These are phyloP conservation scores for Maccullochella peelii DNA, from an alignment of 2,113 vertebrate genomes.

Conservation along the genomic window DNA sequence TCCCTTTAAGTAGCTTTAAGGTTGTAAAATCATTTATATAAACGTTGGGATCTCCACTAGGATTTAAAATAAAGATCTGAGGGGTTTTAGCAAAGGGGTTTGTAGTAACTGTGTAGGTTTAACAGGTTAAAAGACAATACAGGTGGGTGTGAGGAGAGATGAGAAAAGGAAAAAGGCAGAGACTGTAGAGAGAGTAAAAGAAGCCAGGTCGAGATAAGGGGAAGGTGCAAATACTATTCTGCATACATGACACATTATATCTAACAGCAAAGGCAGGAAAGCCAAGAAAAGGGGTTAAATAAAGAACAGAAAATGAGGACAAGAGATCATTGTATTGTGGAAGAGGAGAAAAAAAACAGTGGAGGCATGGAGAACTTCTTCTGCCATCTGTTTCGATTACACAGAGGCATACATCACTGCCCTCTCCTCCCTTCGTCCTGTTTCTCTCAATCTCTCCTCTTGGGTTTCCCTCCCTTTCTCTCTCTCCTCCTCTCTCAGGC, in stretches of 20 bases:
- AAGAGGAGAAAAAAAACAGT: not conserved
- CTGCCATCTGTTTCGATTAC: constrained; percentile 6
- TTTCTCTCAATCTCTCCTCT: not conserved
- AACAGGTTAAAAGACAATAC: not conserved
- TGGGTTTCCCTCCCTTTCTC: not conserved
- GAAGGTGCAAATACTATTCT: not conserved
- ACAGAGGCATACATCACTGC: constrained; percentile 23
- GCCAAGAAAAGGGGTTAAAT: not conserved
- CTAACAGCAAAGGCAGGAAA: not conserved
- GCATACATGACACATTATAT: not conserved
- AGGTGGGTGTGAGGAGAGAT: not conserved
- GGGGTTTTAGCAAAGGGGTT: not conserved
- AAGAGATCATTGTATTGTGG: not conserved
- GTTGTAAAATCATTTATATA: too few relatives aligned
- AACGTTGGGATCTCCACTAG: too few relatives aligned
- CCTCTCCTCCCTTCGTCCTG: constrained; percentile 14
- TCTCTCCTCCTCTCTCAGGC: not conserved
- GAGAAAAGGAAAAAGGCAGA: too few relatives aligned
- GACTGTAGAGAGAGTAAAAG: not conserved
- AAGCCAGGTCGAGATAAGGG: not conserved
- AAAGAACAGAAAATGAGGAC: not conserved
- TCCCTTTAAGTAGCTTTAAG: too few relatives aligned
- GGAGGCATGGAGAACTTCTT: constrained; percentile 9
- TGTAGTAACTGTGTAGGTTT: not conserved
- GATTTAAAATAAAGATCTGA: not conserved